Evolutionary conservation across 2,888 invertebrate genomes (phyloP).

Genomic region (Caenorhabditis angaria): DNA sequence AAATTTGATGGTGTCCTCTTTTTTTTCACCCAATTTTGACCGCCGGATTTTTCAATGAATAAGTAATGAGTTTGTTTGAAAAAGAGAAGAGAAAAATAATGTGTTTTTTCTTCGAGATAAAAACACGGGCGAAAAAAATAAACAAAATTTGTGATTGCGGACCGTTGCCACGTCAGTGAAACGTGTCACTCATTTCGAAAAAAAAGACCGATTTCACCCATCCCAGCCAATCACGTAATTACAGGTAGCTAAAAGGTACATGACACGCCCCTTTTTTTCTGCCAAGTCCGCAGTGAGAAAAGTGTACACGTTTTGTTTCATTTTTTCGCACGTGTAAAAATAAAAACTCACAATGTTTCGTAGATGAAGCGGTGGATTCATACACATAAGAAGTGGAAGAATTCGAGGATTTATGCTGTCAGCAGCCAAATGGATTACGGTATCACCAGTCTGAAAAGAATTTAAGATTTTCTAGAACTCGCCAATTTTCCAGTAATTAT

Average conservation of each 20-base stretch:
- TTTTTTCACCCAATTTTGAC: not conserved
- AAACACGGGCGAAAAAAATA: not conserved
- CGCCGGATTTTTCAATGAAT: conserved; percentile 2
- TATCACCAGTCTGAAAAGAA: conserved; percentile 75
- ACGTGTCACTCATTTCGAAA: no score
- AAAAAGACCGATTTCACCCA: no score
- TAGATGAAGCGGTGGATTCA: conserved; percentile 73
- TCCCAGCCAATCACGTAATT: no score
- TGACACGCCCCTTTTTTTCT: no score
- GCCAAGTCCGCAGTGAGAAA: no score
- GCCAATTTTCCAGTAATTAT: no score
- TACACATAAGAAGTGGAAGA: conserved; percentile 72
- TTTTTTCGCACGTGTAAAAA: not conserved
- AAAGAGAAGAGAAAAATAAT: conserved; percentile 9
- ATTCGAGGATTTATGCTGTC: conserved; percentile 75
- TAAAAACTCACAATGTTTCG: conserved; percentile 69
- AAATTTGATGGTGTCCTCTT: no score
- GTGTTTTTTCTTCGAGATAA: conserved; percentile 3
- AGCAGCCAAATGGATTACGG: conserved; percentile 76
- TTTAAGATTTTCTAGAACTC: no score
- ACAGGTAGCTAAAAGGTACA: no score
- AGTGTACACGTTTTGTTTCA: no score
- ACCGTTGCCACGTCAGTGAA: no score
- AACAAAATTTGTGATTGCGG: no score
- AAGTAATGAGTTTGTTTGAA: not conserved